phyloP scores from a whole-genome alignment of 2,797 vertebrate genomes.

The Alcedo quadribrachys region DNA sequence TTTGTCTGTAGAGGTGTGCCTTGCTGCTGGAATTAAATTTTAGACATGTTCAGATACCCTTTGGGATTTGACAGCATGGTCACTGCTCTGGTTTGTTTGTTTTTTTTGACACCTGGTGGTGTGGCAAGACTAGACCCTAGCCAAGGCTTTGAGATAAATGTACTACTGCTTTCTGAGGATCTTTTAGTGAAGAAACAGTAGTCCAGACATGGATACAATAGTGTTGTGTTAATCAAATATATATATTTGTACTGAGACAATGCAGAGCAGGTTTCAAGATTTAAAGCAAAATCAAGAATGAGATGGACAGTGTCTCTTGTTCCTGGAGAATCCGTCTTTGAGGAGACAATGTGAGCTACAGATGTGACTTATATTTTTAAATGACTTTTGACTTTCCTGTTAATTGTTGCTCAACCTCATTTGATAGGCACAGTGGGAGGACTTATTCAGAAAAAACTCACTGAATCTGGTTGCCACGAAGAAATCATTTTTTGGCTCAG shows the following conservation, averaged over 20 bases:
- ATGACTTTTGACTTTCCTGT: neutral
- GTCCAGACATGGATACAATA: neutral
- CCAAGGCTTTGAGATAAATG: neutral
- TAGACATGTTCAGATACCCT: neutral
- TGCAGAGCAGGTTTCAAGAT: neutral
- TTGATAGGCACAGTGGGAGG: slow-evolving; percentile 88
- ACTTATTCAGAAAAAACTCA: slow-evolving; percentile 77
- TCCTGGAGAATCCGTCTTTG: neutral
- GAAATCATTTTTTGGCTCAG: slow-evolving; percentile 90
- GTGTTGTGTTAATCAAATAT: neutral
- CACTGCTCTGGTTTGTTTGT: neutral
- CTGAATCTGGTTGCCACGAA: slow-evolving; percentile 84
- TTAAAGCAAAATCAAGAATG: neutral
- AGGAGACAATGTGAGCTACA: neutral
- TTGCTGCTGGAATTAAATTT: neutral
- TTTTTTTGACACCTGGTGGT: neutral
- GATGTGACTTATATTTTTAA: neutral
- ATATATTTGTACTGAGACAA: neutral
- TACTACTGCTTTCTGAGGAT: neutral
- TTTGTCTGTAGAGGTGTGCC: neutral
- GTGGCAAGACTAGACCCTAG: neutral
- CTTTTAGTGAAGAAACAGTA: neutral
- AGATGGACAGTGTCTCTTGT: neutral
- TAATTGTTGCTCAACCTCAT: neutral
- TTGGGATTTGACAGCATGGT: neutral